A percentile compares a stretch with the other conserved stretches of the same genome.
Conservation (phyloP, 2,797 vertebrate genomes). For the Tragelaphus eurycerus region DNA sequence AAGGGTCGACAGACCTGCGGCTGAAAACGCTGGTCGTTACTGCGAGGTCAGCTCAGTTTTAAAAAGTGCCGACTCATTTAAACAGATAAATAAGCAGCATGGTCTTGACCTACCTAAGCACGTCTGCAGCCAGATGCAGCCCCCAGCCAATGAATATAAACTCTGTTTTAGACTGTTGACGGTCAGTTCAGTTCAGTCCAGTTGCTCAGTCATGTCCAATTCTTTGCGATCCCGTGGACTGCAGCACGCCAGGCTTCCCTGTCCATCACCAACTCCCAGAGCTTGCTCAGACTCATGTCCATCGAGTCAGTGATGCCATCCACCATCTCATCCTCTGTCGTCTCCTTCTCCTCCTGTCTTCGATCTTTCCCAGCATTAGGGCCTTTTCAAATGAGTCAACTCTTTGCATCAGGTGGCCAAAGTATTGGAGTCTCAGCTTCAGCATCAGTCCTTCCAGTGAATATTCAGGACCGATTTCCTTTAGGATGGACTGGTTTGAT, state of each 20-base stretch:
- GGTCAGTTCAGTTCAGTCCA: not conserved
- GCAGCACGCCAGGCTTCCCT: not conserved
- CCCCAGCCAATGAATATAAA: not conserved
- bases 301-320: not conserved
- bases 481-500: not conserved
- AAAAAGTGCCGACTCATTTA: not conserved
- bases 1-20: not conserved
- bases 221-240: not conserved
- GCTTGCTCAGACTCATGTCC: not conserved
- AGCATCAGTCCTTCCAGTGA: not conserved
- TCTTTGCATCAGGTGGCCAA: not conserved
- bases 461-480: not conserved
- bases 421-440: not conserved
- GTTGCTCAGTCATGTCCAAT: not conserved
- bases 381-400: not conserved
- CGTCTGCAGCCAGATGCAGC: accelerated
- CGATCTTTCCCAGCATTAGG: not conserved
- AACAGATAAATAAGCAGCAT: not conserved
- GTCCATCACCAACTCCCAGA: not conserved
- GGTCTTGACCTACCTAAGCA: not conserved
- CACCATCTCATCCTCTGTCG: not conserved
- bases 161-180: not conserved
- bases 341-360: not conserved
- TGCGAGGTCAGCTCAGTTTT: not conserved
- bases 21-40: accelerated